Evolutionary conservation across 2,888 invertebrate genomes (phyloP).

Genomic region (Apamea anceps): DNA sequence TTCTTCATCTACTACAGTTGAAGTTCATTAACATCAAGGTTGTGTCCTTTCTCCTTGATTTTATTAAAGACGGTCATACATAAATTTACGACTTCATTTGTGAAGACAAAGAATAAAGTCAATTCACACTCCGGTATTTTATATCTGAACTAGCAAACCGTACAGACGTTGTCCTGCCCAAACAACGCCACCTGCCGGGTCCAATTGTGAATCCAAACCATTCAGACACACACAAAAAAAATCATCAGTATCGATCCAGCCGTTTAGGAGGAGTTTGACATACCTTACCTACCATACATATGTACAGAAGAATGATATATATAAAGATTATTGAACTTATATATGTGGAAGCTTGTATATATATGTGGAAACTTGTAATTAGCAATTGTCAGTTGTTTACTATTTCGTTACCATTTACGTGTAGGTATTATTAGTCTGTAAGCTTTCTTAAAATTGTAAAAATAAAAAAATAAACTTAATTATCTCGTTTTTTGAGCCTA

Average conservation of each 20-base stretch:
- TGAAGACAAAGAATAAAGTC: not conserved
- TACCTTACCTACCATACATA: too few relatives aligned
- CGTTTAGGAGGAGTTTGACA: not conserved
- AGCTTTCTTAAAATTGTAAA: too few relatives aligned
- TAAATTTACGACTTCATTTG: constrained; percentile 10
- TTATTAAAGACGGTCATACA: constrained; percentile 55
- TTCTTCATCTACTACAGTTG: constrained; percentile 37
- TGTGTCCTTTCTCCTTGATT: constrained; percentile 57
- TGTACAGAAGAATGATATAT: not conserved
- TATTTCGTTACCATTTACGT: too few relatives aligned
- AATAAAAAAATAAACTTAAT: too few relatives aligned
- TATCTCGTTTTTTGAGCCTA: not conserved
- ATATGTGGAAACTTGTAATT: too few relatives aligned
- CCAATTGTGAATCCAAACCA: not conserved
- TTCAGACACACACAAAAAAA: not conserved
- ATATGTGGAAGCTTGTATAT: too few relatives aligned
- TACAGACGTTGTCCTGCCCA: not conserved
- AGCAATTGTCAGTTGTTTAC: too few relatives aligned
- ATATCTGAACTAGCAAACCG: not conserved
- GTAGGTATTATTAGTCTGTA: too few relatives aligned
- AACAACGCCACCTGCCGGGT: not conserved
- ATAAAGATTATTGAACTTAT: not conserved
- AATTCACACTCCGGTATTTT: not conserved
- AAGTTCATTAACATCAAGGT: constrained; percentile 55
- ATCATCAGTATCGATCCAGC: not conserved